Base-by-base conservation (phyloP, 2,888 invertebrate species). In the Drosophila recens region DNA sequence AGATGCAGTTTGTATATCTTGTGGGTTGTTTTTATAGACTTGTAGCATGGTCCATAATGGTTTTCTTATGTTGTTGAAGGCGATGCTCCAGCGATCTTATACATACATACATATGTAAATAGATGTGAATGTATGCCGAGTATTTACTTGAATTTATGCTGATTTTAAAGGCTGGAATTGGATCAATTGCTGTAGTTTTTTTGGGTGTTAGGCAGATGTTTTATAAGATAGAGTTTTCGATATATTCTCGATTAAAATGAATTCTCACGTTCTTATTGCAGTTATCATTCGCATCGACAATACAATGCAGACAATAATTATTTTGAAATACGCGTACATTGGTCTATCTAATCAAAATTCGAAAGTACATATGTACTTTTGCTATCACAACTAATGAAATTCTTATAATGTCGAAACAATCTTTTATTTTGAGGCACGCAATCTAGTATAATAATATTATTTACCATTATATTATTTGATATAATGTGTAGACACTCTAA, bases 1-100 rank as follows among this genome's bases (percentile, higher is more conserved):
- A 67, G 76, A 53, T 80, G 79, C 79, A 70, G 79, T 75, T 74
- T 74, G 63, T 74, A 79, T 79, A 70, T 79, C 66, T 79, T 71
- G 63, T 62, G 56, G 57, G 33, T 15, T 78, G 69, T 80, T 71
- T 77, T 77, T 80, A 80, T 77, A 65, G 76, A 67, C 67, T 56
- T 80, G 72, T 59, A 74, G 74, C 65, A 61, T 61, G 59, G 17
- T 4, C 57, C 65, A 74, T 79, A 76, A 79, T 75, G 75, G 15
- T 70, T 70, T 79, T 79, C 65, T 51, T 66, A 59, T 76, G 76
- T 70, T 53, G 46, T 45, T 17, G 43, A 62, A 74, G 48, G 36
- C 27, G 23, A 40, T 51, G 72, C 43, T 66, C 62, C 66, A 23
- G 38, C 53, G 17, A 20, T 15, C 30, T 20, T 17, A 15, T 34